Evolutionary conservation across 2,888 invertebrate species (phyloP).

Genomic region (Meghimatium bilineatum): DNA sequence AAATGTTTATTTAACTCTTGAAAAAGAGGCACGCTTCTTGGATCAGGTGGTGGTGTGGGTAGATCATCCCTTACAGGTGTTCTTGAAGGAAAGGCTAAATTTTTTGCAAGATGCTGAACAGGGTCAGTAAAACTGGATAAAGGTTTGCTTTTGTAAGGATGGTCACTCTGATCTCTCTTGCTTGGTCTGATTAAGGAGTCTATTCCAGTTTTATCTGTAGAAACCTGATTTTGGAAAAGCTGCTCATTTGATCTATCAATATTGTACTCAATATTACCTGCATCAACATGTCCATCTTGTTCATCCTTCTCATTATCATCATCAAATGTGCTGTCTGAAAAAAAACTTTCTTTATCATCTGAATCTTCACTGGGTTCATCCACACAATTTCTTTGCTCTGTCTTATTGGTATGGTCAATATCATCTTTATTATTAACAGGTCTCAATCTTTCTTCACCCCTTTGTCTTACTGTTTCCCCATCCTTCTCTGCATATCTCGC

Average conservation of each 20-base stretch:
- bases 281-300: slow-evolving; percentile 29
- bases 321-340: slow-evolving; percentile 50
- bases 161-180: slow-evolving; percentile 37
- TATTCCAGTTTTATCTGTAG: background rate
- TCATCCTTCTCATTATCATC: slow-evolving; percentile 56
- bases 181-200: background rate
- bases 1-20: slow-evolving; percentile 36
- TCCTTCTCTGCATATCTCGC: background rate
- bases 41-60: slow-evolving; percentile 49
- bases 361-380: slow-evolving; percentile 43
- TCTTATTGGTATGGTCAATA: slow-evolving; percentile 50
- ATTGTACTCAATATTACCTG: slow-evolving; percentile 28
- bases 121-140: slow-evolving; percentile 64
- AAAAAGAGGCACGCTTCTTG: slow-evolving; percentile 37
- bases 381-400: slow-evolving; percentile 39
- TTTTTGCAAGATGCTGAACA: slow-evolving; percentile 47
- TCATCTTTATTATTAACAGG: slow-evolving; percentile 36
- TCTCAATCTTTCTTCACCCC: slow-evolving; percentile 23
- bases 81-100: slow-evolving; percentile 37
- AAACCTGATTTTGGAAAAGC: slow-evolving; percentile 49
- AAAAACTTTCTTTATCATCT: slow-evolving; percentile 52
- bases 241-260: slow-evolving; percentile 44
- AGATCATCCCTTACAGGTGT: slow-evolving; percentile 40
- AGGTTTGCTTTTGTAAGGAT: slow-evolving; percentile 54
- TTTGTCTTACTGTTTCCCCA: slow-evolving; percentile 16